These are phyloP conservation scores for Anagyrus pseudococci DNA, from an alignment of 2,888 invertebrate species.

Conservation along the genomic window DNA sequence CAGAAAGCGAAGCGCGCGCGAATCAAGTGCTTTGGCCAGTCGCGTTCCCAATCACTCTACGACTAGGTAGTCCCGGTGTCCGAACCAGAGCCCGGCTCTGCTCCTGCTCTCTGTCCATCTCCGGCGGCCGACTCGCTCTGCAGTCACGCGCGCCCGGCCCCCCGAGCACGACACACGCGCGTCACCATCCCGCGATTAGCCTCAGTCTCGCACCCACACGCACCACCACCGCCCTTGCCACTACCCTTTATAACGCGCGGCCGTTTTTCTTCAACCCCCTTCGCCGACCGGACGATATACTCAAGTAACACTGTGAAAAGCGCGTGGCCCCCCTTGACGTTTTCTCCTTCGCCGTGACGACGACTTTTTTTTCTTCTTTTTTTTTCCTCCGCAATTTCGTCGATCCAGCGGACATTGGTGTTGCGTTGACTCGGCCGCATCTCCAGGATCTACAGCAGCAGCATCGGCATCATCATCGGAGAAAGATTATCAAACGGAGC, in stretches of 20 bases:
- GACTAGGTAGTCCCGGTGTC: slow-evolving; percentile 63
- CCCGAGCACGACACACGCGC: neutral
- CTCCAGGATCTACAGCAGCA: neutral
- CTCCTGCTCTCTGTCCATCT: slow-evolving; percentile 38
- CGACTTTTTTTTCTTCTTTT: neutral
- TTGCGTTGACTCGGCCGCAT: neutral
- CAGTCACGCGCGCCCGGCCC: slow-evolving; percentile 2
- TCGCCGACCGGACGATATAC: no score
- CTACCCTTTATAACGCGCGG: no score
- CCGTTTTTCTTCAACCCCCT: no score
- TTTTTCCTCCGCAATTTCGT: no score
- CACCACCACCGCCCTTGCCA: no score
- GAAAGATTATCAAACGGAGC: neutral
- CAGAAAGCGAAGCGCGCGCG: slow-evolving; percentile 38
- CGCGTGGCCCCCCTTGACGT: no score
- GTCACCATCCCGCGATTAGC: no score
- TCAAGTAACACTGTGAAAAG: no score
- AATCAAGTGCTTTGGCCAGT: slow-evolving; percentile 62
- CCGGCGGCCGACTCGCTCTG: slow-evolving; percentile 10
- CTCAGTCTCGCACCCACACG: no score
- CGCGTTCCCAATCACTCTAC: slow-evolving; percentile 63
- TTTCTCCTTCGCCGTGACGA: no score
- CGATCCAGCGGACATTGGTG: no score
- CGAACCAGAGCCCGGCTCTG: slow-evolving; percentile 40
- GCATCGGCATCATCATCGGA: neutral